Base-by-base conservation (phyloP, 2,113 vertebrate species). In the Triplophysa tibetana region DNA sequence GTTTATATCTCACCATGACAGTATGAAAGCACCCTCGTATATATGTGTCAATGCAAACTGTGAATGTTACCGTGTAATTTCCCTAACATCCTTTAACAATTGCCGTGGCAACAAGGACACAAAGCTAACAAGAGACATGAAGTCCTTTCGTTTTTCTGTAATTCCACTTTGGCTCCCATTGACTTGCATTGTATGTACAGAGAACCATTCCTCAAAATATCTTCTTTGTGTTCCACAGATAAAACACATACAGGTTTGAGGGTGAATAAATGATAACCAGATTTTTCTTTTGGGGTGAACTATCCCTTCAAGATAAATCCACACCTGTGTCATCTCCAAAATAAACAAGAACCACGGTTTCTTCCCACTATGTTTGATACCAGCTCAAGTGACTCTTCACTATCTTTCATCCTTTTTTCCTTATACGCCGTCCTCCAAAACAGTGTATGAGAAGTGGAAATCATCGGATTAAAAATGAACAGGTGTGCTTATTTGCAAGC, bases 401-500 rank as follows among this genome's bases (percentile, higher is more conserved):
- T 21, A 8, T n/a, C 1, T 60, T 64, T 16, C 45, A 12, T 63
- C 10, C 1, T 60, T 64, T 23, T 24, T 17, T 63, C 10, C 41
- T 33, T 56, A 79, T 43, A 56, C 19, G 10, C 14, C 52, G 12
- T 41, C 41, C 50, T 60, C 61, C 38, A 10, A 38, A 48, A 41
- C 33, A 9, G 26, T 61, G n/a, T 33, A 63, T 48, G 69, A 62
- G 50, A 54, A 33, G 74, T 16, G 52, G 64, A 72, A 33, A 75
- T 82, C 80, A 29, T 41, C n/a, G 58, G 77, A 82, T 79, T 74
- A 80, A 74, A 76, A 82, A 66, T 33, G 75, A 83, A 83, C 63
- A 78, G 75, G 52, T 77, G 45, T 54, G 62, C 26, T 77, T 21
- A 29, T 48, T 33, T 1, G 52, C 14, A 41, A 8, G 41, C 52